Evolutionary conservation across 2,888 invertebrate species (phyloP).

Genomic region (Helobdella robusta): DNA sequence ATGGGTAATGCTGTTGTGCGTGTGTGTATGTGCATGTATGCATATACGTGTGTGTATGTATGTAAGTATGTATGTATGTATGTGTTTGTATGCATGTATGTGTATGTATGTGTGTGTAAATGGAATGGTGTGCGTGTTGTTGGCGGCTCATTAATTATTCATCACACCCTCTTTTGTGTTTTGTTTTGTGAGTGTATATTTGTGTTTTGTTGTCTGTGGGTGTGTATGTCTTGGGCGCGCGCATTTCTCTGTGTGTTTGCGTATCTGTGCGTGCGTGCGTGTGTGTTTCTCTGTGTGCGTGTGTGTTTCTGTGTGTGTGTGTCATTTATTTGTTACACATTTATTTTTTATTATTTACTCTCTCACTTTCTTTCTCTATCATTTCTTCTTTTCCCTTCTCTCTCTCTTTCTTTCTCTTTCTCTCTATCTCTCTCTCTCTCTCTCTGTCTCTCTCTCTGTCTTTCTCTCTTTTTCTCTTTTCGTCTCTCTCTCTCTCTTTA

Average conservation of each 20-base stretch:
- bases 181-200: no score
- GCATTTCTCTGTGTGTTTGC: no score
- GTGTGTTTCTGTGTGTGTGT: no score
- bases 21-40: slow-evolving; percentile 9
- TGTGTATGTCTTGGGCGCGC: no score
- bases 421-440: slow-evolving; percentile 10
- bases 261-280: no score
- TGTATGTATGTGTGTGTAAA: background rate
- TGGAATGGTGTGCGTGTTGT: background rate
- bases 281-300: no score
- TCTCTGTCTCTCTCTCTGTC: background rate
- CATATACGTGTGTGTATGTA: slow-evolving; percentile 14
- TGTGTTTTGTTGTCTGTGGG: no score
- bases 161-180: no score
- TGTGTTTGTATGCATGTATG: background rate
- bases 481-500: background rate
- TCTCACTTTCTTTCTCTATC: background rate
- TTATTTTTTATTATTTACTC: background rate
- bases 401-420: slow-evolving; percentile 11
- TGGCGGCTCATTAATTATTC: no score
- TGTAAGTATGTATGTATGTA: background rate
- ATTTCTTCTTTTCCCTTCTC: background rate
- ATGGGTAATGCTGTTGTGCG: no score
- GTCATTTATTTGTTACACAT: no score
- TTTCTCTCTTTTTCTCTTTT: background rate